Evolutionary conservation across 37 sponge, comb jelly and placozoan species (phyloP).

Genomic region (Crambe crambe): DNA sequence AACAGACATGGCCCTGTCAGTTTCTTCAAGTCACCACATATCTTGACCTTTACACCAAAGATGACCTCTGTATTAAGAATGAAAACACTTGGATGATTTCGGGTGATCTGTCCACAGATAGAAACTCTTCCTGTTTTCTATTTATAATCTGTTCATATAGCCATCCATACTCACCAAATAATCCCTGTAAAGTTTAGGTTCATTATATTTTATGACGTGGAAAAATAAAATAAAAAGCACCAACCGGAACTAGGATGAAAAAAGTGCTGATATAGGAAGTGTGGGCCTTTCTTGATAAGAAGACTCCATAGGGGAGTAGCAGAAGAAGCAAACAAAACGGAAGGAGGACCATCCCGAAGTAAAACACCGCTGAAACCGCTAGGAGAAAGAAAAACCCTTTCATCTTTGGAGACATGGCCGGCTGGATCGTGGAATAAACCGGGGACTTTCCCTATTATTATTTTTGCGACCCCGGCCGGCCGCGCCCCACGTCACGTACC

Average conservation of each 20-base stretch:
- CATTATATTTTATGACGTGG: neutral
- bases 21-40: conserved; percentile 69
- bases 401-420: conserved; percentile 12
- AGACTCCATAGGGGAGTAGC: conserved; percentile 28
- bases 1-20: conserved; percentile 75
- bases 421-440: too few relatives aligned
- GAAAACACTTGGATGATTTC: too few relatives aligned
- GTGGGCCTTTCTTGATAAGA: conserved; percentile 4
- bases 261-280: conserved; percentile 1
- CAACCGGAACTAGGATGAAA: conserved; percentile 56
- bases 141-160: neutral
- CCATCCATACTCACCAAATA: conserved; percentile 24
- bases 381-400: conserved; percentile 44
- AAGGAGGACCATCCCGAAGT: conserved; percentile 26
- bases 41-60: conserved; percentile 63
- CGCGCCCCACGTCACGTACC: too few relatives aligned
- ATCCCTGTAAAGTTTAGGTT: neutral
- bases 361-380: conserved; percentile 11
- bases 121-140: too few relatives aligned
- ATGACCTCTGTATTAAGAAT: conserved; percentile 80
- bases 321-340: conserved; percentile 15
- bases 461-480: too few relatives aligned
- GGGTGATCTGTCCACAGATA: neutral
- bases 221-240: neutral
- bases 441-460: too few relatives aligned